phyloP scores from a whole-genome alignment of 2,797 vertebrate species.

The Chaunax sp. region DNA sequence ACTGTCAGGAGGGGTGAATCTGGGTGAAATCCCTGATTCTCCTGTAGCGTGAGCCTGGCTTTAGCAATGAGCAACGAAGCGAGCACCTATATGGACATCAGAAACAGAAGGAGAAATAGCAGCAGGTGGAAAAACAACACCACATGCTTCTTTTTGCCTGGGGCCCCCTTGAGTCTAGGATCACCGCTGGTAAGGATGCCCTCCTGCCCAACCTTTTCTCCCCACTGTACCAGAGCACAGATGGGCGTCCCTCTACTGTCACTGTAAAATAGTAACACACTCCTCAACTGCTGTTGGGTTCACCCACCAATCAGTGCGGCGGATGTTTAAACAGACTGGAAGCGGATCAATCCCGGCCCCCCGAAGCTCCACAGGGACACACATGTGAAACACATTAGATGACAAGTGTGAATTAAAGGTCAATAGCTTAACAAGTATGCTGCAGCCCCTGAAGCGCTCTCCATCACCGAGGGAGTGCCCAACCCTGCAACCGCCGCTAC shows the following conservation, averaged over 20 bases:
- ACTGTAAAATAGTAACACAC: not conserved
- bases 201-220: conserved; percentile 60
- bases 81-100: too few species aligned
- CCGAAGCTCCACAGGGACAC: conserved; percentile 49
- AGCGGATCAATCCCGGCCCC: conserved; percentile 51
- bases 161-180: too few species aligned
- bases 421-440: conserved; percentile 75
- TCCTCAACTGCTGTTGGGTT: conserved; percentile 16
- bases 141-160: too few species aligned
- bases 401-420: conserved; percentile 80
- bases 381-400: conserved; percentile 67
- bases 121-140: too few species aligned
- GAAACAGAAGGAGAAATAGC: too few species aligned
- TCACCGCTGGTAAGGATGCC: conserved; percentile 40
- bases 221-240: not conserved
- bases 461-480: conserved; percentile 43
- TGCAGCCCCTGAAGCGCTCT: conserved; percentile 42
- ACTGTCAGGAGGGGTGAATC: too few species aligned
- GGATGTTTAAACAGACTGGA: conserved; percentile 29
- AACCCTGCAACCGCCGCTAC: conserved; percentile 16
- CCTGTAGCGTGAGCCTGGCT: too few species aligned
- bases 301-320: conserved; percentile 8
- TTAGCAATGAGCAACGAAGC: too few species aligned
- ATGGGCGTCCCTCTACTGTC: conserved; percentile 14
- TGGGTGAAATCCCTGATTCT: too few species aligned